These are phyloP conservation scores for Callorhinus ursinus DNA, from an alignment of 2,113 vertebrate genomes.

Conservation along the genomic window DNA sequence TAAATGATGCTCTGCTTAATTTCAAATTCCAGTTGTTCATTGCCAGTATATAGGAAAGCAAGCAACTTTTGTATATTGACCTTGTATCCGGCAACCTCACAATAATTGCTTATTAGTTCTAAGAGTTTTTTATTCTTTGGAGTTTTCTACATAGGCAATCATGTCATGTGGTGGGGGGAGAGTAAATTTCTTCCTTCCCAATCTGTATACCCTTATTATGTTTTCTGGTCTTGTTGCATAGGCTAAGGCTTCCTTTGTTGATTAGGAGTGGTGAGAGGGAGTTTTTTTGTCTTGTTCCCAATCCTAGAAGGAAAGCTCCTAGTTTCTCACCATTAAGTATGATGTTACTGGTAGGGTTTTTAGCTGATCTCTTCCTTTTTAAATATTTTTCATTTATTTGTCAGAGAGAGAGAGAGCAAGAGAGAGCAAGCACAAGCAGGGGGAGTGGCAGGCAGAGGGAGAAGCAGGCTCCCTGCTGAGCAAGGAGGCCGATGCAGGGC, in stretches of 20 bases:
- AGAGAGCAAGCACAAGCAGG: no score
- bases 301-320: background rate
- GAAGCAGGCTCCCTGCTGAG: no score
- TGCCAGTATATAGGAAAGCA: background rate
- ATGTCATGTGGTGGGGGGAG: background rate
- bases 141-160: background rate
- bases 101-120: background rate
- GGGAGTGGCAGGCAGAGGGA: no score
- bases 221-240: background rate
- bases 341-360: background rate
- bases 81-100: background rate
- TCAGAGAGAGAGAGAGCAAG: no score
- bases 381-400: no score
- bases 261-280: background rate
- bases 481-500: no score
- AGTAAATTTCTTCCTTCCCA: background rate
- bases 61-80: no score
- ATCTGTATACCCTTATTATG: background rate
- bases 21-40: background rate
- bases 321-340: background rate
- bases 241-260: background rate
- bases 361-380: background rate
- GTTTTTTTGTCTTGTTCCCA: background rate
- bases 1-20: background rate
- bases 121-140: background rate